Conservation (phyloP, 2,888 invertebrate genomes). For the Bedellia somnulentella region DNA sequence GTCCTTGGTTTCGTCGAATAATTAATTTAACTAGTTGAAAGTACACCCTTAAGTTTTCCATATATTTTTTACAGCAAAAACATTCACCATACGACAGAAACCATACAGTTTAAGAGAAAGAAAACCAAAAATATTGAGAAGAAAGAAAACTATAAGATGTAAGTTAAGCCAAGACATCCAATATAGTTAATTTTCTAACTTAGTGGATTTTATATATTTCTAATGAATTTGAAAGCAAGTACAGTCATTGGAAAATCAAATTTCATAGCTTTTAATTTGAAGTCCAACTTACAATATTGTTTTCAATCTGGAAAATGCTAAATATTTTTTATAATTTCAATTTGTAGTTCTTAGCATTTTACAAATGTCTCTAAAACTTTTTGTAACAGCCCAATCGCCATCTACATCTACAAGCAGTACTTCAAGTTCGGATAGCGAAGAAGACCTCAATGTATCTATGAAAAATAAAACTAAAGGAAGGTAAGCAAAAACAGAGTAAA, state of each 20-base stretch:
- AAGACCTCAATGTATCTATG: constrained; percentile 55
- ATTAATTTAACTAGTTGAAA: not conserved
- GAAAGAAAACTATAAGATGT: constrained; percentile 53
- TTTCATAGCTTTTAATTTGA: no score
- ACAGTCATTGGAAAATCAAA: no score
- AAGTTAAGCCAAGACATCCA: no score
- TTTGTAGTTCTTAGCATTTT: no score
- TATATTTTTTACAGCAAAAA: constrained; percentile 35
- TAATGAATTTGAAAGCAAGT: no score
- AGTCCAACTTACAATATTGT: no score
- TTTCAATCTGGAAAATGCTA: no score
- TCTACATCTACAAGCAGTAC: constrained; percentile 36
- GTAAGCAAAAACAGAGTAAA: constrained; percentile 14
- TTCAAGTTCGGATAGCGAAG: constrained; percentile 44
- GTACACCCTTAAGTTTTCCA: constrained; percentile 1
- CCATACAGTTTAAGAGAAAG: constrained; percentile 51
- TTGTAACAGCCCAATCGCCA: constrained; percentile 54
- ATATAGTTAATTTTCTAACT: no score
- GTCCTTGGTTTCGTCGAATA: not conserved
- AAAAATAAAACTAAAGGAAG: constrained; percentile 54
- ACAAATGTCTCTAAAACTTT: no score
- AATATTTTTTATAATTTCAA: no score
- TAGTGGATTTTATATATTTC: no score
- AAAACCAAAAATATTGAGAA: constrained; percentile 49
- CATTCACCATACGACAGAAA: constrained; percentile 51